Evolutionary conservation across 2,797 vertebrate species (phyloP), one percentile per base, ranked within the genome.

Genomic region (Girardinus metallicus): DNA sequence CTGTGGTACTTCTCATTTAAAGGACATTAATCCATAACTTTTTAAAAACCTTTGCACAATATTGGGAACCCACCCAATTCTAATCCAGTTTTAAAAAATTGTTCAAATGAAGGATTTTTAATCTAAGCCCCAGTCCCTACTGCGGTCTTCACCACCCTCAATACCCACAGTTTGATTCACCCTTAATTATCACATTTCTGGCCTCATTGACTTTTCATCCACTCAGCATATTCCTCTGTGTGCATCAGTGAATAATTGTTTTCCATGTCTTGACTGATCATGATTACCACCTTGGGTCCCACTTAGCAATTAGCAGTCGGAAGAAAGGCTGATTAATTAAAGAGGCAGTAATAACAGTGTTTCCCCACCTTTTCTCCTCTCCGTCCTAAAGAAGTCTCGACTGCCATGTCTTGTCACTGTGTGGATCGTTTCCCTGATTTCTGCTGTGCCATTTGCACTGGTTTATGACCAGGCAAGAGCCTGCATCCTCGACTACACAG

Each of bases 401-500:
- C 83, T 96, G 83, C 95, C 92, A 0, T 95, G 92, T 49, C 89
- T 96, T 73, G 73, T 96, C 57, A 84, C 71, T 5, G 94, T 96
- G n/a, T 96, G 96, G 96, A 70, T 96, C 1, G 82, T 96, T 47
- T 95, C 96, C n/a, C 83, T 96, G 84, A 79, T 87, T 11, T 95
- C 94, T 12, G 90, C 95, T 0, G 89, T 96, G 71, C 96, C 96
- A 29, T 96, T 96, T 77, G 95, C 95, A 73, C 76, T 96, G 60
- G 95, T 96, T 34, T 96, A 96, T 73, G 93, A 95, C 41, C 89
- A 96, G 68, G 90, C 94, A 36, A 64, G 86, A 1, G 95, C 93
- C 39, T 96, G 95, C 78, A 95, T 96, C 80, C 86, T 96, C 64
- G 95, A 96, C 88, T 96, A 95, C 81, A 95, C 94, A 0, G 94